Evolutionary conservation across 2,888 invertebrate species (phyloP).

Genomic region (Onchidella celtica): DNA sequence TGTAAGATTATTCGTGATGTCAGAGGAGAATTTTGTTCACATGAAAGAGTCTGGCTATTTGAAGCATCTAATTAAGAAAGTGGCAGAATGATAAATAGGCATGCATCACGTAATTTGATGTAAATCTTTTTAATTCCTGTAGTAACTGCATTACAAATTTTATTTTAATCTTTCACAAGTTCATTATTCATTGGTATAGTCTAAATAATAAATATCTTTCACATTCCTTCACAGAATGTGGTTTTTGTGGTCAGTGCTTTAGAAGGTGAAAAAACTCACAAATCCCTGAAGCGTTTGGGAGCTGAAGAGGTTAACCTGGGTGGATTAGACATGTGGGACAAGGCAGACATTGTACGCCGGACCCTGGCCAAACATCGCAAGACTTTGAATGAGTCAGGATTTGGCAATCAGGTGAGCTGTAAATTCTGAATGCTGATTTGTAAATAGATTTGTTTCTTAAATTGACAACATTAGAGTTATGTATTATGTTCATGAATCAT

Average conservation of each 20-base stretch:
- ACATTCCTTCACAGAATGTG: conserved; percentile 71
- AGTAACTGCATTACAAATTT: background rate
- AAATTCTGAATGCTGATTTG: too few relatives aligned
- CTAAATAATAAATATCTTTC: background rate
- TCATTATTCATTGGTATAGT: background rate
- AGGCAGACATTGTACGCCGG: conserved; percentile 74
- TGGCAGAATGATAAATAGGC: too few relatives aligned
- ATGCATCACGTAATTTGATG: too few relatives aligned
- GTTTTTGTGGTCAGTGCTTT: conserved; percentile 74
- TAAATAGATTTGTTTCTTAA: too few relatives aligned
- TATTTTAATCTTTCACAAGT: background rate
- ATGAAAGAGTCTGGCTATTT: too few relatives aligned
- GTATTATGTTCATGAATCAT: too few relatives aligned
- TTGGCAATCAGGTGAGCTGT: conserved; percentile 80
- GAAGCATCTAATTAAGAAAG: too few relatives aligned
- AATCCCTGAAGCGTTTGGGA: conserved; percentile 62
- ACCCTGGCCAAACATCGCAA: conserved; percentile 78
- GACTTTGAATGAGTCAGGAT: conserved; percentile 78
- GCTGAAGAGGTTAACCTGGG: conserved; percentile 63
- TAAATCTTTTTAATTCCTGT: too few relatives aligned
- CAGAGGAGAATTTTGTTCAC: too few relatives aligned
- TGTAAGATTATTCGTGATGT: conserved; percentile 60
- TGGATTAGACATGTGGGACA: conserved; percentile 76
- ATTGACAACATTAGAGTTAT: too few relatives aligned
- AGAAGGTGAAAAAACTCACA: conserved; percentile 66